A percentile compares a stretch with the other conserved stretches of the same genome.
Evolutionary conservation across 2,113 vertebrate species (phyloP).

Genomic region (Odontesthes bonariensis): DNA sequence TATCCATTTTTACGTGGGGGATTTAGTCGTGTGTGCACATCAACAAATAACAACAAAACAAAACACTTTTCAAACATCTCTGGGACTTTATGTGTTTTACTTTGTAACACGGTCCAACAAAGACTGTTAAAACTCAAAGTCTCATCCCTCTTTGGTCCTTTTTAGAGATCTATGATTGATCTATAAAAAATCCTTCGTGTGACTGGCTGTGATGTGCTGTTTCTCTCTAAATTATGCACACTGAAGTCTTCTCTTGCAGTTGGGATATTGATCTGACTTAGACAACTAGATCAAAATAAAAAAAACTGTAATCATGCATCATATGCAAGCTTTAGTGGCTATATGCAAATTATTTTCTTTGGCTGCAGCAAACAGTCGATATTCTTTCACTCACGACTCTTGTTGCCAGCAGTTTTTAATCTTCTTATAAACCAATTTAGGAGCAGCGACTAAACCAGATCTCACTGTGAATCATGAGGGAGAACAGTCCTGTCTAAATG

Average conservation of each 20-base stretch:
- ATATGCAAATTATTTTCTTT: slow-evolving; percentile 29
- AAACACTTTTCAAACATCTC: too few relatives aligned
- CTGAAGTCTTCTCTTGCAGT: neutral
- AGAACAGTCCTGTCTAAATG: slow-evolving; percentile 17
- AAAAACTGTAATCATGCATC: neutral
- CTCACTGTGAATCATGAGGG: slow-evolving; percentile 19
- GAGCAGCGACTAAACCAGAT: slow-evolving; percentile 34
- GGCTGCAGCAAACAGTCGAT: slow-evolving; percentile 23
- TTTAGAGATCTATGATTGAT: too few relatives aligned
- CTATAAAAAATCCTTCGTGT: too few relatives aligned
- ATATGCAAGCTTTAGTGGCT: neutral
- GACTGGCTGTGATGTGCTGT: too few relatives aligned
- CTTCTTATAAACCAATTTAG: slow-evolving; percentile 61
- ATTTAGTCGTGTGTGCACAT: too few relatives aligned
- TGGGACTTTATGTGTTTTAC: too few relatives aligned
- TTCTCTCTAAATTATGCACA: neutral
- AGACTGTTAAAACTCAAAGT: too few relatives aligned
- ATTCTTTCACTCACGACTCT: slow-evolving; percentile 32
- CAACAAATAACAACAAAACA: too few relatives aligned
- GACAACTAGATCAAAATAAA: neutral
- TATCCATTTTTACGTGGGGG: too few relatives aligned
- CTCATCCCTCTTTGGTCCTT: too few relatives aligned
- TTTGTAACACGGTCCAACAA: too few relatives aligned
- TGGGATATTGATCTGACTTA: neutral
- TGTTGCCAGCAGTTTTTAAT: slow-evolving; percentile 46